Evolutionary conservation across 2,797 vertebrate species (phyloP).

Genomic region (Anolis apletophallus): DNA sequence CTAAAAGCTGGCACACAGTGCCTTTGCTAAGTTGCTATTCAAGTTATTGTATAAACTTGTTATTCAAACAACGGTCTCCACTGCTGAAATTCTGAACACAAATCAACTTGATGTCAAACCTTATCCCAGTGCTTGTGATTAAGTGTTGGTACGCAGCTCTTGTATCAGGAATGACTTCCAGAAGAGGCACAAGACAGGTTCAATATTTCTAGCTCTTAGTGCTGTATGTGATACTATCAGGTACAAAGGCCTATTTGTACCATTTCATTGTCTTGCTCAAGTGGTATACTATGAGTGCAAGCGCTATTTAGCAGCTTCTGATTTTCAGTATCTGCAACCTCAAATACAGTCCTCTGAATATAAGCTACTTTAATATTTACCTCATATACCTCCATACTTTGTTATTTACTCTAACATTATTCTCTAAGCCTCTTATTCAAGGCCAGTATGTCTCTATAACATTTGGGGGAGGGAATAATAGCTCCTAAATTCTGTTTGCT

Average conservation of each 20-base stretch:
- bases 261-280: constrained; percentile 8
- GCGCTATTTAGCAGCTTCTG: neutral
- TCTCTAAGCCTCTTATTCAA: neutral
- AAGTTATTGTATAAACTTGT: neutral
- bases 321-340: neutral
- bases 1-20: neutral
- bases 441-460: neutral
- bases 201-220: constrained; percentile 25
- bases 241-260: neutral
- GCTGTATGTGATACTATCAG: neutral
- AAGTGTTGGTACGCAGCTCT: neutral
- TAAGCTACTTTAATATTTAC: neutral
- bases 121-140: constrained; percentile 3
- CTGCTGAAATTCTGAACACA: neutral
- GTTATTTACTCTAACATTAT: neutral
- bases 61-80: neutral
- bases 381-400: neutral
- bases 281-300: neutral
- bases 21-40: neutral
- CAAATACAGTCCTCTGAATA: neutral
- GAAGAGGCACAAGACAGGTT: constrained; percentile 6
- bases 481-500: neutral
- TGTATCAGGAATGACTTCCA: constrained; percentile 8
- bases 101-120: neutral
- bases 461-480: neutral